phyloP scores from a whole-genome alignment of 2,888 invertebrate genomes.

The Torymus aiolomorphi region DNA sequence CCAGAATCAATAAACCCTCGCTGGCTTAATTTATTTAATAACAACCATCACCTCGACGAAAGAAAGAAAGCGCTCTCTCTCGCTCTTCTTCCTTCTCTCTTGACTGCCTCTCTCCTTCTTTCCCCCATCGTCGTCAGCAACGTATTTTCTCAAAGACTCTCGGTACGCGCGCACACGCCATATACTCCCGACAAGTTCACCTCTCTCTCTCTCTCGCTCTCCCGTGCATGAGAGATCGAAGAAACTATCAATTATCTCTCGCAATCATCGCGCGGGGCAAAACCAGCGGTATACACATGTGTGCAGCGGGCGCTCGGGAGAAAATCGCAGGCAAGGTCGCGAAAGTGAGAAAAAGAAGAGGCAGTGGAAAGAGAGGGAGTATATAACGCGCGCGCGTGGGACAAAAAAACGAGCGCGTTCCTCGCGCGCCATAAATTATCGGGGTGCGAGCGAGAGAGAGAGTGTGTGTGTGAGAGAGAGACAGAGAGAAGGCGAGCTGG shows the following conservation, averaged over 20 bases:
- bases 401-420: constrained; percentile 23
- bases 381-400: not conserved
- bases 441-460: constrained; percentile 53
- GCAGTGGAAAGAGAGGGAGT: constrained; percentile 17
- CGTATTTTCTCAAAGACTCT: constrained; percentile 19
- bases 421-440: constrained; percentile 69
- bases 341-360: constrained; percentile 6
- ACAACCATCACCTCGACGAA: constrained; percentile 32
- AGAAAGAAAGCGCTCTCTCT: not conserved
- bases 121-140: not conserved
- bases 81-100: not conserved
- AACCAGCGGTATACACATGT: constrained; percentile 6
- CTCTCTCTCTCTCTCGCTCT: not conserved
- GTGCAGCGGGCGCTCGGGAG: constrained; percentile 5
- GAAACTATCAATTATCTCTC: constrained; percentile 54
- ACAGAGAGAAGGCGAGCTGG: constrained; percentile 29
- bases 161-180: not conserved
- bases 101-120: not conserved
- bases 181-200: constrained; percentile 21
- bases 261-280: constrained; percentile 46
- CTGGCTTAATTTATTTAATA: constrained; percentile 52
- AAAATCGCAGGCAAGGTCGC: constrained; percentile 49
- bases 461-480: not conserved
- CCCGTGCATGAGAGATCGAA: constrained; percentile 30
- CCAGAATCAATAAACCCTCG: constrained; percentile 46